Conservation (phyloP, 1,140 invertebrate species). For the Eupeodes corollae region DNA sequence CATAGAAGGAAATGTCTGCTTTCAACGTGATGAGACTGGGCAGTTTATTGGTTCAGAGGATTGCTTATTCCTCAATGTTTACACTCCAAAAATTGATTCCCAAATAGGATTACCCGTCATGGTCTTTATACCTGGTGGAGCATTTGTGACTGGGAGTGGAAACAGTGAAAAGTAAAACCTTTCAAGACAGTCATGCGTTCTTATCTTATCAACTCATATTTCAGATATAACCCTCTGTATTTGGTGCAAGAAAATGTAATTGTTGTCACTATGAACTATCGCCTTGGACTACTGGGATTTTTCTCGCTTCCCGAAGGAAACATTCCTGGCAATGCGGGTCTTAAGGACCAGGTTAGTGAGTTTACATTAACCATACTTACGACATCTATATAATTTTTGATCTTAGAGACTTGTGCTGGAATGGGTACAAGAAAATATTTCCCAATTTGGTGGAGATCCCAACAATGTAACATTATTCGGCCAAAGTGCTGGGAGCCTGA, state of each 20-base stretch:
- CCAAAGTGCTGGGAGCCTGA: slow-evolving; percentile 46
- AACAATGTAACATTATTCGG: slow-evolving; percentile 53
- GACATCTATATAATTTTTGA: not conserved
- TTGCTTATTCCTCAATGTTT: slow-evolving; percentile 37
- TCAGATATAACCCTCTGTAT: slow-evolving; percentile 42
- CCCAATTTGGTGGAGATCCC: slow-evolving; percentile 54
- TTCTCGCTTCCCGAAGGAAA: slow-evolving; percentile 40
- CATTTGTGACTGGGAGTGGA: slow-evolving; percentile 39
- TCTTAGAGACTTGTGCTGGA: slow-evolving; percentile 37
- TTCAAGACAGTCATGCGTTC: not conserved
- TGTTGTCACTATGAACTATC: slow-evolving; percentile 53
- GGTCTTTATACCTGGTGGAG: slow-evolving; percentile 44
- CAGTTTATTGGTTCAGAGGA: too few relatives aligned
- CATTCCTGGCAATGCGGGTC: slow-evolving; percentile 47
- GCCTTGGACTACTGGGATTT: slow-evolving; percentile 47
- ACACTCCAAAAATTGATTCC: slow-evolving; percentile 22
- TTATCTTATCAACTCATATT: slow-evolving; percentile 1
- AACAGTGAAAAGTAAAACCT: slow-evolving; percentile 29
- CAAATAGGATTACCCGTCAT: slow-evolving; percentile 36
- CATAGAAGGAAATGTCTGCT: too few relatives aligned
- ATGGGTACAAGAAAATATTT: slow-evolving; percentile 64
- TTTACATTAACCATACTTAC: too few relatives aligned
- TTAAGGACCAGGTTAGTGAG: slow-evolving; percentile 45
- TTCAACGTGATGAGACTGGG: too few relatives aligned
- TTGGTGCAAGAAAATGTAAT: slow-evolving; percentile 50